Evolutionary conservation across 2,797 vertebrate species (phyloP).

Genomic region (Peromyscus eremicus): DNA sequence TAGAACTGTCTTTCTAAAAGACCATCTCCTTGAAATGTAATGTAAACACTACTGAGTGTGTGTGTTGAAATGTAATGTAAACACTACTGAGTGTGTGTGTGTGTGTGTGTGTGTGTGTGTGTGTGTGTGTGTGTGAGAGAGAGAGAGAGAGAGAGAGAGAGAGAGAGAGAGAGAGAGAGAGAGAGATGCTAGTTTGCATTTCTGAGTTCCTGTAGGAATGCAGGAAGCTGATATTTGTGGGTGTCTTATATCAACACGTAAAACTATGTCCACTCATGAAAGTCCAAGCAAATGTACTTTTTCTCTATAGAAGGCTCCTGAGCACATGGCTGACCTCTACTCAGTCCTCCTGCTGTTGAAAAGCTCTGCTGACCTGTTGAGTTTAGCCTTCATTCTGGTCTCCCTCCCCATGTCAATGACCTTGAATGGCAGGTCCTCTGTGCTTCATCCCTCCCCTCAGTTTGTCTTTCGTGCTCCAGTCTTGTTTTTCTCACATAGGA

Average conservation of each 20-base stretch:
- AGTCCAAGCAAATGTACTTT: background rate
- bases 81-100: too few species aligned
- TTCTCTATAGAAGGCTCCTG: background rate
- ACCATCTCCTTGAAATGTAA: background rate
- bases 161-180: background rate
- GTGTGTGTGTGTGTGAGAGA: too few species aligned
- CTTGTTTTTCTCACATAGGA: background rate
- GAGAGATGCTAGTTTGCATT: background rate
- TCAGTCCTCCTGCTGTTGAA: background rate
- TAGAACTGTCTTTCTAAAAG: background rate
- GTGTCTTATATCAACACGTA: background rate
- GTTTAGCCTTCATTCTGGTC: background rate
- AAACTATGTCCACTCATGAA: background rate
- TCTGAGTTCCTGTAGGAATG: background rate
- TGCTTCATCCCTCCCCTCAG: too few species aligned
- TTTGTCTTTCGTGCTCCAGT: background rate
- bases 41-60: too few species aligned
- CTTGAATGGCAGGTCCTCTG: background rate
- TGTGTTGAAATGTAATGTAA: background rate
- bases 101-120: too few species aligned
- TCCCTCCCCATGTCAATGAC: background rate
- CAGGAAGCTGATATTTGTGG: background rate
- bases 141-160: background rate
- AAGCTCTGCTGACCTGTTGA: background rate
- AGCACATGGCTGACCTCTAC: background rate